Base-by-base conservation (phyloP, 2,888 invertebrate genomes). In the Hylaea fasciaria region DNA sequence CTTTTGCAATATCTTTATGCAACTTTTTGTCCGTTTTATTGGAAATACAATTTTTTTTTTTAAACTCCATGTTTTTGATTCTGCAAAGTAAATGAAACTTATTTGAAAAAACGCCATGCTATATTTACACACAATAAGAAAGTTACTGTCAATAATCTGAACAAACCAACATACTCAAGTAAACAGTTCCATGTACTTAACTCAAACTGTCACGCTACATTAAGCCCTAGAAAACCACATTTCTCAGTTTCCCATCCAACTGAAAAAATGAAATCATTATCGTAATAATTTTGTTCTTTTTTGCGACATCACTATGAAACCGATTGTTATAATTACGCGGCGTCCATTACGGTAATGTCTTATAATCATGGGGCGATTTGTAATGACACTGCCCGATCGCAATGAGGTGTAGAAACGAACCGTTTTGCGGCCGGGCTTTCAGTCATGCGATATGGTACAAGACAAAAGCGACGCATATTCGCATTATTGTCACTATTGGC, bases 341-440 rank as follows among this genome's bases (percentile, higher is more conserved):
- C 81, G 78, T 83, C 65, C 85, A 89, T 91, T 89, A 89, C 79
- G 57, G 72, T 89, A 89, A 91, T 91, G 85, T 74, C 82, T 78
- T 86, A 85, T 90, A 90, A 91, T 91, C 84, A 84, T 83, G 78
- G 83, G 79, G 82, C 80, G 65, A 88, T 90, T 91, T 89, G 86
- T 89, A 86, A 85, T 78, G 80, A 76, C 83, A 74, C 77, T 77
- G 83, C 78, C 82, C 81, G 80, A 73, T 82, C 77, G 80, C 89
- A 86, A 87, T 88, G 89, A 90, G 87, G 89, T 91, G 89, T 89
- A 82, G 91, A 89, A 88, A 89, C 84, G 78, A 78, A 80, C 80
- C 85, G 85, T 83, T 90, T 89, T 89, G 88, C 78, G 87, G 84
- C 76, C 69, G 70, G 79, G 74, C 83, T 86, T 83, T 83, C 83